These are phyloP conservation scores for Natator depressus DNA, from an alignment of 2,113 vertebrate species.

Conservation along the genomic window DNA sequence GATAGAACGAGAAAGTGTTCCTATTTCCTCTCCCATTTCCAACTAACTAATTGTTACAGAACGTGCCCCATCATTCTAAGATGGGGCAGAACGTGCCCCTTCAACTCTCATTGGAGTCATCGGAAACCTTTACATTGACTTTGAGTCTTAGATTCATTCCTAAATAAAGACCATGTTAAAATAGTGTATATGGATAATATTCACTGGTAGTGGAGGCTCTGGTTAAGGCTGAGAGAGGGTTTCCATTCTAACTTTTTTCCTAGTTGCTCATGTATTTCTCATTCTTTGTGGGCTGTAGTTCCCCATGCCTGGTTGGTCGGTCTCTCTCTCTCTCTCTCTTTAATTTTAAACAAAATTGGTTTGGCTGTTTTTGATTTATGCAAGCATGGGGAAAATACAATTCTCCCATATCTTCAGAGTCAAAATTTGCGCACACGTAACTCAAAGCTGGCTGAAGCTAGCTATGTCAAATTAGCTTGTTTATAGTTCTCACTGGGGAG, in stretches of 20 bases:
- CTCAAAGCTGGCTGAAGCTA: conserved; percentile 66
- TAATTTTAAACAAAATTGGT: conserved; percentile 64
- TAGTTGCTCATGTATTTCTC: not conserved
- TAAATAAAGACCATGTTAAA: not conserved
- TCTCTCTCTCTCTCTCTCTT: not conserved
- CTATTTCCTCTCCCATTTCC: not conserved
- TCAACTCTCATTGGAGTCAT: not conserved
- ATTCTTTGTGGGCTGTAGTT: not conserved
- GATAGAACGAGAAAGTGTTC: not conserved
- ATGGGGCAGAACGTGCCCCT: not conserved
- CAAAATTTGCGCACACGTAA: conserved; percentile 70
- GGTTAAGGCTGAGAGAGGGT: not conserved
- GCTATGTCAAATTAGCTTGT: conserved; percentile 73
- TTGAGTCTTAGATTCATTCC: not conserved
- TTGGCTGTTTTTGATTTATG: conserved; percentile 72
- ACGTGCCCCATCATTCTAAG: not conserved
- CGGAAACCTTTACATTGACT: not conserved
- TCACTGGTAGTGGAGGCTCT: not conserved
- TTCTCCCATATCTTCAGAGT: conserved; percentile 69
- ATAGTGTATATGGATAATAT: not conserved
- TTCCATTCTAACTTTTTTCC: not conserved
- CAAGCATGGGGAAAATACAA: conserved; percentile 69
- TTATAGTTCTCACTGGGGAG: conserved; percentile 69
- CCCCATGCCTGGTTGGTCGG: not conserved
- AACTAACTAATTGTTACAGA: not conserved